phyloP scores from a whole-genome alignment of 2,113 vertebrate genomes.

The Irena cyanogastra region DNA sequence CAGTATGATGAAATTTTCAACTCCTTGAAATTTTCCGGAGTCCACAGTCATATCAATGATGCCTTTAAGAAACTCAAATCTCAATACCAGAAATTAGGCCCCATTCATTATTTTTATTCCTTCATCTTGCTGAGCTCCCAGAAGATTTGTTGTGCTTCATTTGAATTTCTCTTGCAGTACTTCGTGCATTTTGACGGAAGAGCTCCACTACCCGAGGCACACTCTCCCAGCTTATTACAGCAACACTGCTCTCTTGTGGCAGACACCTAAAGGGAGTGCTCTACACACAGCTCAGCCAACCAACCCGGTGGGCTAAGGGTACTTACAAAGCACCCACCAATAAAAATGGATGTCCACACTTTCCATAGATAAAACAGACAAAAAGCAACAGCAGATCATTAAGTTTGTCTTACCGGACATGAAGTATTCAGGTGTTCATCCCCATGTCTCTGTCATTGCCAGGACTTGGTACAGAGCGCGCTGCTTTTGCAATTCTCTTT shows the following conservation, averaged over 20 bases:
- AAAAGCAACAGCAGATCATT: neutral
- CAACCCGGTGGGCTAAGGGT: neutral
- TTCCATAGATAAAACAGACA: neutral
- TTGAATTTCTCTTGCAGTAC: neutral
- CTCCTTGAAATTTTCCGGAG: neutral
- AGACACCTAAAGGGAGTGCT: neutral
- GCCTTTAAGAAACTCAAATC: neutral
- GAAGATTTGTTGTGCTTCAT: neutral
- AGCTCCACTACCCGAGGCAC: neutral
- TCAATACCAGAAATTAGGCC: neutral
- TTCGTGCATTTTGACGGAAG: neutral
- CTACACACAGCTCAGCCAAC: accelerated
- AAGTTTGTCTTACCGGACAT: neutral
- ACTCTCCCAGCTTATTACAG: neutral
- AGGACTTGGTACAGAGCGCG: neutral
- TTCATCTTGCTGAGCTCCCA: neutral
- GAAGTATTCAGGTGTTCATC: neutral
- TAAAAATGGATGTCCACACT: neutral
- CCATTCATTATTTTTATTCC: neutral
- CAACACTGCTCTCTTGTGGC: constrained; percentile 67
- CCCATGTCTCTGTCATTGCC: neutral
- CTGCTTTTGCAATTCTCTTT: neutral
- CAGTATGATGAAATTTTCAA: neutral
- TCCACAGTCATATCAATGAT: neutral
- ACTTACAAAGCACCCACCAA: neutral